Base-by-base conservation (phyloP, 2,888 invertebrate genomes). In the Sarcophaga carnaria region DNA sequence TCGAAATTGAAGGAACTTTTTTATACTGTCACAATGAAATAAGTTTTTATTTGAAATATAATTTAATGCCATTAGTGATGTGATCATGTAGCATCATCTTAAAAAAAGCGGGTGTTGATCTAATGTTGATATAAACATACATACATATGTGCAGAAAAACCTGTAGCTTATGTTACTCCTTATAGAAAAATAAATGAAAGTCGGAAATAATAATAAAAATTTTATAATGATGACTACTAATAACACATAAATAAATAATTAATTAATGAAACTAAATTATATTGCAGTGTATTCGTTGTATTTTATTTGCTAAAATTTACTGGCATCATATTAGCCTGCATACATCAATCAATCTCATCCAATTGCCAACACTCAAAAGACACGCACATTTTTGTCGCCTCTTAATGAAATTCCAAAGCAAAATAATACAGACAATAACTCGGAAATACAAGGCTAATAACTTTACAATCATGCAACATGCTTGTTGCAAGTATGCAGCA, bases 361-460 rank as follows among this genome's bases (percentile, higher is more conserved):
- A 59, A 22, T 59, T 59, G 59, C 27, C 60, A 45, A 64, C 54
- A 64, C 47, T 76, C 66, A 12, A 75, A 75, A 70, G 17, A 72
- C 70, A 83, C 67, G 60, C 76, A 86, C 54, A 72, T 85, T 81
- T 49, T 80, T 79, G 74, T 80, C 69, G 77, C 80, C 80, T 69
- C 5, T 37, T 45, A 80, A 71, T 80, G 59, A 54, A 63, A 69
- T 54, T 71, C 20, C 20, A 67, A 60, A 66, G 60, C 47, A 45
- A 37, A 37, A 67, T 72, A 66, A 76, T 75, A 66, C 54, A 70
- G 83, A 83, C 83, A 87, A 83, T 81, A 81, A 87, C 74, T 84
- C 84, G 84, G 87, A 87, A 87, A 81, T n/a, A 60, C 62, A 74
- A 67, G 22, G 45, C 22, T 64, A 45, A 78, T 3, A 37, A 11